phyloP scores from a whole-genome alignment of 2,888 invertebrate species.

The Balanococcus diminutus region DNA sequence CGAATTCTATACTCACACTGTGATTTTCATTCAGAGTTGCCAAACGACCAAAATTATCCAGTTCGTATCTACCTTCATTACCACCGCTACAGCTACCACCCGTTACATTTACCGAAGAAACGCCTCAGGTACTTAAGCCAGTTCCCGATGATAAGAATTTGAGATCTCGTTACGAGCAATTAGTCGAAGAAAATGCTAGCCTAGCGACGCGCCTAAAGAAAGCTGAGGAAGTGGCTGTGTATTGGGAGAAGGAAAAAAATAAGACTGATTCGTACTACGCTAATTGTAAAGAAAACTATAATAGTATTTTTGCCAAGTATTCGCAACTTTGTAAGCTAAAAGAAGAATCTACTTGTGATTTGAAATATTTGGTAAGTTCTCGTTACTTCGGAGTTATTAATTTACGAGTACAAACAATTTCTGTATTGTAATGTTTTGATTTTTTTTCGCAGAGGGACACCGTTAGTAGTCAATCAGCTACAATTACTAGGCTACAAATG shows the following conservation, averaged over 20 bases:
- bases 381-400: not conserved
- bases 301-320: not conserved
- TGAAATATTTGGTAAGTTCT: not conserved
- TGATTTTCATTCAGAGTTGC: not conserved
- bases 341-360: constrained; percentile 1
- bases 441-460: not conserved
- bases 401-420: not conserved
- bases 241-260: not conserved
- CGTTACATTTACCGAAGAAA: not conserved
- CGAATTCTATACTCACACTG: not conserved
- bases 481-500: not conserved
- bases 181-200: not conserved
- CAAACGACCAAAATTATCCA: not conserved
- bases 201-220: not conserved
- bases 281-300: not conserved
- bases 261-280: not conserved
- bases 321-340: not conserved
- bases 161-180: constrained; percentile 29
- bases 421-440: too few relatives aligned
- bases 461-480: not conserved
- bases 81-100: not conserved
- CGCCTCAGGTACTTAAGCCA: not conserved
- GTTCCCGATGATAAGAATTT: not conserved
- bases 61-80: not conserved
- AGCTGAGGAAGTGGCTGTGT: not conserved